Evolutionary conservation across 2,113 vertebrate genomes (phyloP), one percentile per base, ranked within the genome.

Genomic region (Cephalopholis sonnerati): DNA sequence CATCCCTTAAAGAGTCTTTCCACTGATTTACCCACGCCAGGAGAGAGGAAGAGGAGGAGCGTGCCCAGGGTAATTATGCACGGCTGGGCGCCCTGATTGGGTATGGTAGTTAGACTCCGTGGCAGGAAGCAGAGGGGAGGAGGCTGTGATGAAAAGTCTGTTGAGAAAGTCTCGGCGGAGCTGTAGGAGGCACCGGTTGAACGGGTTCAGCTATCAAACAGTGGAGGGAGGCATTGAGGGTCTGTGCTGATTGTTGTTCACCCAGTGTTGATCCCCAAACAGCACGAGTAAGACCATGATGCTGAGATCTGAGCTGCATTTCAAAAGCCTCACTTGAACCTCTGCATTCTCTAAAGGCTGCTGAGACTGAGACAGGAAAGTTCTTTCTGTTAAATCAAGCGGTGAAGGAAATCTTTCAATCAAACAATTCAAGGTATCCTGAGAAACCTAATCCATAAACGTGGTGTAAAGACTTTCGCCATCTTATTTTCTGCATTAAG

Each of bases 71-170:
- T 91, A 88, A 93, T 93, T 93, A 92, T 86, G 70, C 84, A 91
- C 44, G 84, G 89, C 83, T 90, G 84, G 85, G 79, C n/a, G 85
- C 91, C 59, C 85, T 92, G 82, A 93, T 93, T 90, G 83, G 83
- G 74, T 81, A 72, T 69, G 85, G 87, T 86, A 87, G 82, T 89
- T 89, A 81, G 76, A 79, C 77, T 75, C 70, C 11, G 79, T 82
- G 74, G 85, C 67, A 83, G 81, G 76, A 75, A 81, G 84, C 53
- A 66, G 81, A 58, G 54, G 68, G 77, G 62, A 73, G 48, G 81
- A 86, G 69, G 69, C 58, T 18, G 29, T 44, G 75, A 72, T 83
- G 78, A 81, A 84, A 79, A 76, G 85, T 86, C 81, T 87, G 72
- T 41, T 74, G 48, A 81, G 44, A 53, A 66, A 27, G 84, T 91